A percentile compares a stretch with the other conserved stretches of the same genome.
Conservation (phyloP, 2,797 vertebrate species). For the Sebastes iracundus region DNA sequence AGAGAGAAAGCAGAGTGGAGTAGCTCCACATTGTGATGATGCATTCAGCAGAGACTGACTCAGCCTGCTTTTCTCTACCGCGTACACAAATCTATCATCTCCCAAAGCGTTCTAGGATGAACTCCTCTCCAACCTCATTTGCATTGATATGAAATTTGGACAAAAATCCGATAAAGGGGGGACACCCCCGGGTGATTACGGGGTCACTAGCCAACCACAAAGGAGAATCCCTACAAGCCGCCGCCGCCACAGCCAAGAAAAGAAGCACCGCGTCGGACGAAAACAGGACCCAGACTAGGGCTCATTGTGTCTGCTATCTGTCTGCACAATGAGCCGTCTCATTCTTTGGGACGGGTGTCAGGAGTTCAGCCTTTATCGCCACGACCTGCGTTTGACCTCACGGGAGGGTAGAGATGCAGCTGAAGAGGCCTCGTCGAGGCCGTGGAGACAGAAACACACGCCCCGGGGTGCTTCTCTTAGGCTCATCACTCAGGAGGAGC, state of each 20-base stretch:
- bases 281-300: constrained; percentile 51
- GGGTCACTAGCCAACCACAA: constrained; percentile 70
- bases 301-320: constrained; percentile 77
- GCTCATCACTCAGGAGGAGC: constrained; percentile 54
- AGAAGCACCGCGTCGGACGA: constrained; percentile 49
- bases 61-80: constrained; percentile 10
- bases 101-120: constrained; percentile 53
- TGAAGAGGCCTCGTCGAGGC: constrained; percentile 55
- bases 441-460: constrained; percentile 43
- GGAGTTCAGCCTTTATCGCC: constrained; percentile 77
- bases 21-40: constrained; percentile 41
- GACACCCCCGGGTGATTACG: constrained; percentile 46
- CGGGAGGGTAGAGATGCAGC: constrained; percentile 61
- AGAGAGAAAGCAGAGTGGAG: constrained; percentile 27
- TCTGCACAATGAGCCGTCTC: constrained; percentile 74
- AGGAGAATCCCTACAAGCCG: constrained; percentile 49
- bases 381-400: constrained; percentile 75
- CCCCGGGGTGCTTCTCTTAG: constrained; percentile 52
- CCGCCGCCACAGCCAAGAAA: constrained; percentile 30
- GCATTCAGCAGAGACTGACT: constrained; percentile 51
- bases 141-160: constrained; percentile 72
- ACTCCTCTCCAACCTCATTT: constrained; percentile 62
- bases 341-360: constrained; percentile 73
- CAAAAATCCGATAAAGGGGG: constrained; percentile 49
- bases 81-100: constrained; percentile 39